A percentile compares a stretch with the other conserved stretches of the same genome.
These are phyloP conservation scores for Phataginus tetradactyla DNA, from an alignment of 2,797 vertebrate genomes.

Conservation along the genomic window DNA sequence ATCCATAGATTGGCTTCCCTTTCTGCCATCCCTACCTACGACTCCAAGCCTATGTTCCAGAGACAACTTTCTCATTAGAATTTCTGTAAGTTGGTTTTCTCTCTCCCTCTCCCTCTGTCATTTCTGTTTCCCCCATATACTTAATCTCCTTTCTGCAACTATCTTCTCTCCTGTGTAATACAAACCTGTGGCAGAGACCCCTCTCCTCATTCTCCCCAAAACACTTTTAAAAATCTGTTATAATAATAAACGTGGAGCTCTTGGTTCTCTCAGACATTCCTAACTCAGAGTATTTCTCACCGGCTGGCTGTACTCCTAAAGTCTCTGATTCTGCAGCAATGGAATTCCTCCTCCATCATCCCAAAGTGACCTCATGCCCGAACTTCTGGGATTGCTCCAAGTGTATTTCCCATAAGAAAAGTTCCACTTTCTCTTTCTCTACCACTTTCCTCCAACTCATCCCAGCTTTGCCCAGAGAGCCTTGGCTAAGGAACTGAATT, in stretches of 20 bases:
- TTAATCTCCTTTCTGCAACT: background rate
- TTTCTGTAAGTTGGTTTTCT: background rate
- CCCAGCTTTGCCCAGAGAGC: background rate
- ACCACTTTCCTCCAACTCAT: background rate
- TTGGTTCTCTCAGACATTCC: background rate
- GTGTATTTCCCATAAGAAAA: background rate
- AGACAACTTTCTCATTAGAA: background rate
- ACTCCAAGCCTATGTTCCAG: background rate
- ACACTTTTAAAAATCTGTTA: background rate
- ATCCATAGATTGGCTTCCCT: background rate
- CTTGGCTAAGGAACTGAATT: background rate
- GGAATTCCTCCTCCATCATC: background rate
- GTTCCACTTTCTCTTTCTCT: background rate
- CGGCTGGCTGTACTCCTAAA: background rate
- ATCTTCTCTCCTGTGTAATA: background rate
- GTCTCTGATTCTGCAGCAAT: background rate
- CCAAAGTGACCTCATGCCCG: background rate
- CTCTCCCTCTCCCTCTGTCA: background rate
- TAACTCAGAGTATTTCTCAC: background rate
- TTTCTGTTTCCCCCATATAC: background rate
- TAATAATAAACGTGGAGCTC: background rate
- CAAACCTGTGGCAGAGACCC: background rate
- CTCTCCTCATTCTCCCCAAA: background rate
- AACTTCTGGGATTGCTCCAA: background rate
- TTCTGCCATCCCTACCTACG: background rate